A percentile compares a stretch with the other conserved stretches of the same genome.
Evolutionary conservation across 2,888 invertebrate species (phyloP).

Genomic region (Dolichomitus sp.): DNA sequence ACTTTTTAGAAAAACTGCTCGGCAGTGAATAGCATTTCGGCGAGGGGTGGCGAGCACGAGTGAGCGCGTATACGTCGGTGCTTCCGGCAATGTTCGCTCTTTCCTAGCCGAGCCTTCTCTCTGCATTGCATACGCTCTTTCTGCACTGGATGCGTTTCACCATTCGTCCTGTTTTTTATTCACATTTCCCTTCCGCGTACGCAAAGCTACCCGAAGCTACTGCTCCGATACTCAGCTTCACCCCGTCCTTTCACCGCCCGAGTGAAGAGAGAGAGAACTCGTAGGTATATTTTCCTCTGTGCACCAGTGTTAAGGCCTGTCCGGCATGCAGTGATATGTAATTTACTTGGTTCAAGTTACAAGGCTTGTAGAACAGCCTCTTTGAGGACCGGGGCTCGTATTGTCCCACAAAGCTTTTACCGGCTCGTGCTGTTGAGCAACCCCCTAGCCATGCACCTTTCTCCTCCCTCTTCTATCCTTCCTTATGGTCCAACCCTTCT

Average conservation of each 20-base stretch:
- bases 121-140: slow-evolving; percentile 1
- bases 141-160: slow-evolving; percentile 41
- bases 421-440: slow-evolving; percentile 33
- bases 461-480: slow-evolving; percentile 23
- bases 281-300: slow-evolving; percentile 20
- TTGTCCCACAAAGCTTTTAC: slow-evolving; percentile 71
- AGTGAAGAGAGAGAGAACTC: slow-evolving; percentile 12
- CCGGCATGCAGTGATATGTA: slow-evolving; percentile 75
- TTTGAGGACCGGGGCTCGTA: slow-evolving; percentile 68
- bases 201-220: slow-evolving; percentile 22
- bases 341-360: slow-evolving; percentile 74
- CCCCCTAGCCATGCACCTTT: slow-evolving; percentile 32
- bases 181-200: slow-evolving; percentile 41
- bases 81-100: slow-evolving; percentile 22
- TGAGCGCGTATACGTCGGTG: slow-evolving; percentile 34
- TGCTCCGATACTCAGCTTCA: slow-evolving; percentile 17
- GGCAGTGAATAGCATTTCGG: slow-evolving; percentile 59
- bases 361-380: slow-evolving; percentile 51
- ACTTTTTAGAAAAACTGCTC: slow-evolving; percentile 40
- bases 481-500: slow-evolving; percentile 26
- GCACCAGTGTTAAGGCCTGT: slow-evolving; percentile 49
- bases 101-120: slow-evolving; percentile 11
- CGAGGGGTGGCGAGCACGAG: slow-evolving; percentile 35
- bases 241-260: slow-evolving; percentile 53
- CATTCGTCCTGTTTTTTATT: slow-evolving; percentile 51